Evolutionary conservation across 2,113 vertebrate genomes (phyloP), one percentile per base, ranked within the genome.

Genomic region (Silurus asotus): DNA sequence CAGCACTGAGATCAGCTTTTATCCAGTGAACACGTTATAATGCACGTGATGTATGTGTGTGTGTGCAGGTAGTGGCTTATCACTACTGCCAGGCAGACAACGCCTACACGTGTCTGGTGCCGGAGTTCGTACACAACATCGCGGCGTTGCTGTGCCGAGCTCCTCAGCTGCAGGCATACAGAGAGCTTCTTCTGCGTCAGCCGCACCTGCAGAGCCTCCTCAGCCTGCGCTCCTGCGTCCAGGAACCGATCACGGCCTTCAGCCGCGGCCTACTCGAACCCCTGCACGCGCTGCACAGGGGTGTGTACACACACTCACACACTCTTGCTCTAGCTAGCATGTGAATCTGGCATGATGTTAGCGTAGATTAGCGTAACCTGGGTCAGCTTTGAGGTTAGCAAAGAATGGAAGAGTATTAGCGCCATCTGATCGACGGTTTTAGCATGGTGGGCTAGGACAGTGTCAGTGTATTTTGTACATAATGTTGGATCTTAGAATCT

Each of bases 31-130:
- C 65, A 85, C 6, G n/a, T 75, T n/a, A 14, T 75, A 53, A n/a
- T 1, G 49, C 23, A 53, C 1, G 23, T 56, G 53, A 3, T 78
- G 76, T 79, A 55, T 59, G 53, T 61, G 17, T 62, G 17, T 62
- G 45, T 64, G 14, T 62, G 20, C 14, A 89, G 88, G 88, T 89
- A 81, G 90, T 89, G 88, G 90, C 96, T 93, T 97, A 96, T 19
- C 96, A 97, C 91, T 97, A 96, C 92, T 97, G 96, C 93, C 96
- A 97, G 91, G 95, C 96, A 0, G 96, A 97, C 83, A 97, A 97
- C 0, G 96, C 96, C 80, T 97, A 97, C 76, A 90, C 90, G 48
- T 89, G 90, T 25, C 88, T 90, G 82, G 90, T 90, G 20, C 90
- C 90, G 1, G 90, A 97, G 90, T 97, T 97, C 0, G 96, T 97